phyloP scores from a whole-genome alignment of 1,140 invertebrate species.

The Ptiloglossa arizonensis region DNA sequence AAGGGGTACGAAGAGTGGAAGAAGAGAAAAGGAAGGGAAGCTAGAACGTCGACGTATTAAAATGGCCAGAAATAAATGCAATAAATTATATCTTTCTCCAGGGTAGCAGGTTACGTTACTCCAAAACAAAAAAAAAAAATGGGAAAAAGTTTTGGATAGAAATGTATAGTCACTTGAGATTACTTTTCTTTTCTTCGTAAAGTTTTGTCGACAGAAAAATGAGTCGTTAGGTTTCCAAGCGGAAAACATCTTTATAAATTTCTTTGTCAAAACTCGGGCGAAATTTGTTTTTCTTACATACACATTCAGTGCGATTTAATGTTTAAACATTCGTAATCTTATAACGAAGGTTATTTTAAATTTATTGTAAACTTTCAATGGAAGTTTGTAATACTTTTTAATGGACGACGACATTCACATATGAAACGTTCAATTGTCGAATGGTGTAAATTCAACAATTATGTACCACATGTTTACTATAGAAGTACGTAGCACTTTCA shows the following conservation, averaged over 20 bases:
- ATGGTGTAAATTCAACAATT: too few relatives aligned
- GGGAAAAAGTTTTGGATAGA: constrained; percentile 54
- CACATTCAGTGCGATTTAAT: neutral
- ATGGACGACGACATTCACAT: too few relatives aligned
- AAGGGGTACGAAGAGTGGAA: neutral
- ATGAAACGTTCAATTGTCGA: too few relatives aligned
- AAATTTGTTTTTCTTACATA: constrained; percentile 1
- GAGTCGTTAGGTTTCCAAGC: constrained; percentile 7
- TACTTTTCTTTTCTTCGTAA: constrained; percentile 52
- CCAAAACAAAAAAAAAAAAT: constrained; percentile 23
- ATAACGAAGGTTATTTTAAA: neutral
- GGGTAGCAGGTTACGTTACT: constrained; percentile 32
- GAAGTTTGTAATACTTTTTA: too few relatives aligned
- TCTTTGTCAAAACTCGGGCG: neutral
- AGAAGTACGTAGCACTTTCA: too few relatives aligned
- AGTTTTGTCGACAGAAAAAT: constrained; percentile 14
- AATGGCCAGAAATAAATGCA: constrained; percentile 70
- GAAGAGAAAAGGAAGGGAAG: neutral
- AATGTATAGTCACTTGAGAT: constrained; percentile 65
- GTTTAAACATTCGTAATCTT: too few relatives aligned
- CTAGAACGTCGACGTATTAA: constrained; percentile 65
- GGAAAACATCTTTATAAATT: constrained; percentile 12
- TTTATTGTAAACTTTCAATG: too few relatives aligned
- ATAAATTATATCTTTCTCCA: constrained; percentile 74
- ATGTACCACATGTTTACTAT: too few relatives aligned